Percentiles rank a stretch among this genome's conserved stretches.
Conservation (phyloP, 2,113 vertebrate species). For the Chroicocephalus ridibundus region DNA sequence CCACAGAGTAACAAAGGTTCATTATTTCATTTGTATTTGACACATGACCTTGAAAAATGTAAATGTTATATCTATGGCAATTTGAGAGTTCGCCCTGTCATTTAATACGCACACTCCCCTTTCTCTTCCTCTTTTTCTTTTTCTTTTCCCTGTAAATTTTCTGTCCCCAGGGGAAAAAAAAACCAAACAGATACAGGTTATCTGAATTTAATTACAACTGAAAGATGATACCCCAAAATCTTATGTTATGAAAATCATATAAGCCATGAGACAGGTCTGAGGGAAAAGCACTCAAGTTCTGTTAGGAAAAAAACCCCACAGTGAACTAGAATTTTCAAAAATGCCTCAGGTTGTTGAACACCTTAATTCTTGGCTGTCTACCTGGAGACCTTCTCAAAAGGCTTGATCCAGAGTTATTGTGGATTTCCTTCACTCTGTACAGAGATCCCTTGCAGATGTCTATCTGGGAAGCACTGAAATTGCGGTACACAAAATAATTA, state of each 20-base stretch:
- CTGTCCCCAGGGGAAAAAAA: not conserved
- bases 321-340: not conserved
- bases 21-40: conserved; percentile 45
- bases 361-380: not conserved
- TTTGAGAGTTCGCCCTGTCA: not conserved
- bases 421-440: not conserved
- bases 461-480: not conserved
- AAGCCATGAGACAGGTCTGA: not conserved
- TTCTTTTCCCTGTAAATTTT: not conserved
- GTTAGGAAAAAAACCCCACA: rapidly evolving
- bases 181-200: not conserved
- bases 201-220: not conserved
- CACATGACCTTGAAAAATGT: conserved; percentile 50
- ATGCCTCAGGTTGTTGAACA: not conserved
- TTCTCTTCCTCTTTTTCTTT: not conserved
- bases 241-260: not conserved
- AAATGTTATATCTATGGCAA: conserved; percentile 5
- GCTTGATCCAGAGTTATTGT: not conserved
- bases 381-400: not conserved
- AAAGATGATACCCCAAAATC: not conserved
- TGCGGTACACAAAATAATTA: not conserved
- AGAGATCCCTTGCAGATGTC: not conserved
- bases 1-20: conserved; percentile 10
- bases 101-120: not conserved
- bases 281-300: not conserved